Evolutionary conservation across 2,113 vertebrate genomes (phyloP).

Genomic region (Ammodytes marinus): DNA sequence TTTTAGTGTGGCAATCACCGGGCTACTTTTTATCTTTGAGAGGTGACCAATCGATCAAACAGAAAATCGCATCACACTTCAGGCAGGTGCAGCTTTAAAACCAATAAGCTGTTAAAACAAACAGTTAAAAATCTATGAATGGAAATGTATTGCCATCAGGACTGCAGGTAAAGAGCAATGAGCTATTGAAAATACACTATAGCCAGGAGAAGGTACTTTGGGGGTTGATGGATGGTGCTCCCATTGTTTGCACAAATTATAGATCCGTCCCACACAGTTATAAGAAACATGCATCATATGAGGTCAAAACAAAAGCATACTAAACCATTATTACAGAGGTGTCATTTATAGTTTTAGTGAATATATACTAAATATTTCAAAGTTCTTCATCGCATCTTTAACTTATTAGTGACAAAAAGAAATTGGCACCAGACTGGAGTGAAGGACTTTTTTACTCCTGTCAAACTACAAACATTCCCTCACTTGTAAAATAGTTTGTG

Average conservation of each 20-base stretch:
- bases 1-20: constrained; percentile 5
- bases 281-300: neutral
- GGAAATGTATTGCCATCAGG: constrained; percentile 42
- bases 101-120: constrained; percentile 38
- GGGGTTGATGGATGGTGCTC: constrained; percentile 11
- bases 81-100: constrained; percentile 36
- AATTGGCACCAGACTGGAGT: neutral
- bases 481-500: no score
- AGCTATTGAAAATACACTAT: constrained; percentile 38
- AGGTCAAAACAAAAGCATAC: neutral
- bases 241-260: constrained; percentile 29
- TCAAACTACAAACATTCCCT: no score
- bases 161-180: constrained; percentile 39
- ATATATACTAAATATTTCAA: no score
- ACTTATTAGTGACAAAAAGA: no score
- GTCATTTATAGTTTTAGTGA: neutral
- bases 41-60: constrained; percentile 21
- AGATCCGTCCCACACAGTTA: neutral
- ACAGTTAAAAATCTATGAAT: constrained; percentile 26
- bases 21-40: neutral
- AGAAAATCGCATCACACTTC: constrained; percentile 48
- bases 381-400: no score
- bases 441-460: neutral
- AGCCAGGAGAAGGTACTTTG: constrained; percentile 28
- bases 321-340: neutral